Percentiles rank a stretch among this genome's conserved stretches.
These are phyloP conservation scores for Mesoclemmys tuberculata DNA, from an alignment of 2,113 vertebrate genomes.

Conservation along the genomic window DNA sequence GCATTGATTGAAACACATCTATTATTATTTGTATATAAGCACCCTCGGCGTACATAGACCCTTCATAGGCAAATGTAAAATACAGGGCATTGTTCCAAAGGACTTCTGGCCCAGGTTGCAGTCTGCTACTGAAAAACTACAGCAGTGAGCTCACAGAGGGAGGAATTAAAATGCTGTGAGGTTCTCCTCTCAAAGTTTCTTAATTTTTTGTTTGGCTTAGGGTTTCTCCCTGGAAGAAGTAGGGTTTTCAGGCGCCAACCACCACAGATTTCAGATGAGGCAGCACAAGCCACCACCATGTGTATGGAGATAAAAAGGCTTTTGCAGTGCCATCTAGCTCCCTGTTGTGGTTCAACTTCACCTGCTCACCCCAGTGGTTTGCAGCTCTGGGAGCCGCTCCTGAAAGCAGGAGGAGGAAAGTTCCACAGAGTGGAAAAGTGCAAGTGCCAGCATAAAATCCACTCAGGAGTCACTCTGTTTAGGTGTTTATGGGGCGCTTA, in stretches of 20 bases:
- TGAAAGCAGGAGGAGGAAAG: background rate
- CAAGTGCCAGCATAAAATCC: background rate
- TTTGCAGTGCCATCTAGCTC: background rate
- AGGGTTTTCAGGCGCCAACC: background rate
- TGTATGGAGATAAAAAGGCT: background rate
- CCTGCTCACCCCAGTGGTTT: background rate
- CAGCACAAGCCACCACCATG: no score
- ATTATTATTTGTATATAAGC: background rate
- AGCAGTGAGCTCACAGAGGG: background rate
- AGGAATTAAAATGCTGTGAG: background rate
- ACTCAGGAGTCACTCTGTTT: background rate
- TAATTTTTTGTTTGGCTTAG: background rate
- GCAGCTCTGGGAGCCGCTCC: accelerated
- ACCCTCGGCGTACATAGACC: background rate
- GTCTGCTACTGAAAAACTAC: background rate
- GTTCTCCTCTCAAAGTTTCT: background rate
- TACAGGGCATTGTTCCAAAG: background rate
- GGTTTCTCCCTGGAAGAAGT: background rate
- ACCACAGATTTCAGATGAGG: background rate
- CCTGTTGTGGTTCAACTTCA: background rate
- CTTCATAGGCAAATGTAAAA: background rate
- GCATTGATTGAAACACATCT: background rate
- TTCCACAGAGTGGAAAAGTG: background rate
- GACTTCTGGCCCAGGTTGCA: background rate
- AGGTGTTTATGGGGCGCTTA: background rate